Base-by-base conservation (phyloP, 2,888 invertebrate species). In the Brenthis hecate region DNA sequence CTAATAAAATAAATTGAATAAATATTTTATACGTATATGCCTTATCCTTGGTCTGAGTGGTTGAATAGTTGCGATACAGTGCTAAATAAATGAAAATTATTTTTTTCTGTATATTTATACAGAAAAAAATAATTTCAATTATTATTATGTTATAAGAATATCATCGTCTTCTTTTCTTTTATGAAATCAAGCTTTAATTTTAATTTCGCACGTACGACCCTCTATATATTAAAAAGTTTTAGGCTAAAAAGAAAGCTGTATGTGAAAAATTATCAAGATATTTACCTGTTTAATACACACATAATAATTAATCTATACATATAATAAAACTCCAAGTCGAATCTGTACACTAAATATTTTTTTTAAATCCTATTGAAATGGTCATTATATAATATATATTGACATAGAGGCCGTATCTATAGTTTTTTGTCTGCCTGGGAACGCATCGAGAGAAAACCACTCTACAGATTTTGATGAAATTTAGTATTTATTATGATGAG, bases 1-100 rank as follows among this genome's bases (percentile, higher is more conserved):
- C 50, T 62, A 53, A 62, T 53, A 53, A 51, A 36, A 36, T 6
- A 61, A 53, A 61, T 62, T 62, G 51, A 62, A 53, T 62, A 62
- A 62, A 62, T 62, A 62, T 53, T 53, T 53, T 53, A 11, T 43
- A 11, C 11, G 36, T 43, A 48, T 60, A 58, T 14, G 47, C 19
- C 47, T 28, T 13, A n/a, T 23, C 48, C 28, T 60, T 11, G 36
- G 36, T 48, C 55, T 28, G 36, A 54, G 54, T 54, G 53, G 28
- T 60, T 48, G 48, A 55, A 48, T 48, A 19, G 19, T 19, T 48
- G 55, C 60, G 60, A 55, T 48, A 36, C 11, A 23, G 19, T 61
- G 50, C 16, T 48, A 55, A 58, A 48, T 58, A 14, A 55, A 32
- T 13, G 6, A 13, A n/a, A n/a, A n/a, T n/a, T n/a, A n/a, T n/a